These are phyloP conservation scores for Scaptomyza caliginosa DNA, from an alignment of 2,888 invertebrate genomes.

Conservation along the genomic window DNA sequence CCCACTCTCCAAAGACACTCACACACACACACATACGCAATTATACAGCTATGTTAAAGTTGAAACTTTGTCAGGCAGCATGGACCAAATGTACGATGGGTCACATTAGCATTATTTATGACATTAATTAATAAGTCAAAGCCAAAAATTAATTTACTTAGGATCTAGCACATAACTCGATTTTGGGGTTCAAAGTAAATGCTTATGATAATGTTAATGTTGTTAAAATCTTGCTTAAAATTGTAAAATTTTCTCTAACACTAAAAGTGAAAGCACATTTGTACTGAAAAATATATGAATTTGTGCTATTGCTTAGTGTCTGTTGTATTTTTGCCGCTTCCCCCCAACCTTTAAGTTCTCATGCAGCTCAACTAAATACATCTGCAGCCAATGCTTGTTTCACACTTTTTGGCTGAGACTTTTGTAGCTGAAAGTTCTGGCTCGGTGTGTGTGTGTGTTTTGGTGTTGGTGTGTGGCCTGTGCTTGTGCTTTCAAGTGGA, in stretches of 20 bases:
- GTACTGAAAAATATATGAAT: neutral
- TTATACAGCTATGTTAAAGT: conserved; percentile 31
- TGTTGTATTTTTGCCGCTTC: neutral
- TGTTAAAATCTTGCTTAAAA: too few relatives aligned
- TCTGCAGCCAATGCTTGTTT: conserved; percentile 27
- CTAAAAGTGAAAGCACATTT: neutral
- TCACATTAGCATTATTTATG: neutral
- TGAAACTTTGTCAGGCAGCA: conserved; percentile 38
- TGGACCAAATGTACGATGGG: conserved; percentile 7
- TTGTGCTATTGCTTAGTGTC: neutral
- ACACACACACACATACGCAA: conserved; percentile 2
- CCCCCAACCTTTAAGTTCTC: neutral
- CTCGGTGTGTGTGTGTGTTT: conserved; percentile 6
- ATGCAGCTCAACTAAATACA: neutral
- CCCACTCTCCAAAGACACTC: neutral
- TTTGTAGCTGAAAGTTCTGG: neutral
- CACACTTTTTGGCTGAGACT: conserved; percentile 43
- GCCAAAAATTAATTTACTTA: too few relatives aligned
- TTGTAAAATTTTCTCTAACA: too few relatives aligned
- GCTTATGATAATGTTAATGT: too few relatives aligned
- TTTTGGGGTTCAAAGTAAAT: neutral
- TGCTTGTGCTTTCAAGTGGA: conserved; percentile 81
- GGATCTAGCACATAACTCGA: too few relatives aligned
- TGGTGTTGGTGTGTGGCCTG: conserved; percentile 34
- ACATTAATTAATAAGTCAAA: neutral